Evolutionary conservation across 2,113 vertebrate species (phyloP), one percentile per base, ranked within the genome.

Genomic region (Oryzias woworae): DNA sequence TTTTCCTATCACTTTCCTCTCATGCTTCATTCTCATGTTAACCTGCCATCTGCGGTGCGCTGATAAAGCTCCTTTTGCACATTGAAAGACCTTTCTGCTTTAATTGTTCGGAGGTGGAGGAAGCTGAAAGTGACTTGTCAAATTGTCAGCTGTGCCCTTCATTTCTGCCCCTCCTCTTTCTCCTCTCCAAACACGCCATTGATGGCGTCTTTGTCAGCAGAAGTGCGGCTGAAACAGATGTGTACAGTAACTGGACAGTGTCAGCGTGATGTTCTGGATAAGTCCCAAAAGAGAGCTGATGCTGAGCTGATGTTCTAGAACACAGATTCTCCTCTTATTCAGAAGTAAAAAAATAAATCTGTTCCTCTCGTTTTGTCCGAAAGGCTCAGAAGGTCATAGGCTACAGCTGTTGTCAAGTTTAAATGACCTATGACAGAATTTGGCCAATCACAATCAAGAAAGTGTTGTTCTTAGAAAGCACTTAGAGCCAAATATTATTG

Each of bases 91-190:
- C 45, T 18, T 36, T 68, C 57, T 81, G 46, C 59, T 69, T 2
- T 63, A 73, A 71, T 80, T 87, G 72, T 81, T 75, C 51, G 49
- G 73, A 58, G 62, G 66, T 65, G 71, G 69, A 71, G 65, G 14
- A 43, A 59, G 57, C 75, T 83, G 59, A 75, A 78, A 88, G 82
- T 83, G 73, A 85, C 77, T 81, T 71, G 75, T 88, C 86, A 75
- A 71, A 60, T 24, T 66, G 72, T 75, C 83, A 77, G 50, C 58
- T 53, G 56, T 45, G 62, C 73, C 57, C 41, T 26, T 49, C 48
- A 1, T 54, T 48, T 20, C 31, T 52, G 0, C 20, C 47, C 4
- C 71, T 12, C 57, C 50, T 43, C 4, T 14, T 42, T 15, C 20
- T 46, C 23, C 18, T 10, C 18, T 49, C 45, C 42, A 22, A 22